Evolutionary conservation across 2,888 invertebrate species (phyloP), one percentile per base, ranked within the genome.

Genomic region (Platycnemis pennipes): DNA sequence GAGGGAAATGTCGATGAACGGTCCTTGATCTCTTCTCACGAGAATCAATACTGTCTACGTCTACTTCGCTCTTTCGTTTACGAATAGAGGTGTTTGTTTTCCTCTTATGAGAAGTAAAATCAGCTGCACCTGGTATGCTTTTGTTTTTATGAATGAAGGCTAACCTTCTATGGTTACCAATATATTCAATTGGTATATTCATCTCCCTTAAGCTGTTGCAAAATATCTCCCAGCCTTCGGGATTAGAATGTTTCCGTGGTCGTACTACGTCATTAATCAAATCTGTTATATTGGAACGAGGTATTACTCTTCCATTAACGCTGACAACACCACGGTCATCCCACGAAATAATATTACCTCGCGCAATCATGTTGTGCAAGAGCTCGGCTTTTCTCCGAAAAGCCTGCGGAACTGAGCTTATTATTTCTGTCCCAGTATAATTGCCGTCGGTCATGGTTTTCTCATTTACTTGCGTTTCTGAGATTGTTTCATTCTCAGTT

Each of bases 91-190:
- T n/a, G n/a, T n/a, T n/a, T n/a, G n/a, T n/a, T n/a, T n/a, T n/a
- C n/a, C n/a, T n/a, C n/a, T n/a, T n/a, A n/a, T n/a, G n/a, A n/a
- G n/a, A n/a, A n/a, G n/a, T n/a, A n/a, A n/a, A n/a, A n/a, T n/a
- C n/a, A n/a, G n/a, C n/a, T n/a, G n/a, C n/a, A n/a, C n/a, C n/a
- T n/a, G n/a, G n/a, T n/a, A n/a, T n/a, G n/a, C n/a, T n/a, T n/a
- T n/a, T n/a, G n/a, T n/a, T 16, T 56, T 56, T 56, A 13, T 45
- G 87, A 87, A 87, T 87, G 87, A 87, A 87, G 44, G 11, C 22
- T 44, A 42, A 88, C 31, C 88, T 88, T 88, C 49, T 88, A 31
- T 42, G 88, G 49, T 88, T 88, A 49, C 88, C 88, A 88, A 88
- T 88, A 88, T 88, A 88, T 88, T 88, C 88, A 4, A 49, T 45